A percentile compares a stretch with the other conserved stretches of the same genome.
Evolutionary conservation across 2,888 invertebrate species (phyloP).

Genomic region (Thereva nobilitata): DNA sequence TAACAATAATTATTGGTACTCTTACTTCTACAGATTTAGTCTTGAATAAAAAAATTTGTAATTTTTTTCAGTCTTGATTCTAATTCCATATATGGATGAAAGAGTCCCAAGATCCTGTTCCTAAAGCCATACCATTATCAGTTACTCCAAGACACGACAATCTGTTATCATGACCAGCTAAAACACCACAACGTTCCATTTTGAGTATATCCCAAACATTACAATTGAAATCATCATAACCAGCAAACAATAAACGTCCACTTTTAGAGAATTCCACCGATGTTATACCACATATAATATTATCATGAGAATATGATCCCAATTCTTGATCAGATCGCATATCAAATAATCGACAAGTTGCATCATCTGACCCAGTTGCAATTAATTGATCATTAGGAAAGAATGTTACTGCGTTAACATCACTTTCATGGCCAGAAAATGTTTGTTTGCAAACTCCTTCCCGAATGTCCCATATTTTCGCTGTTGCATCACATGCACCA

Average conservation of each 20-base stretch:
- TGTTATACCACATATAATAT: constrained; percentile 98
- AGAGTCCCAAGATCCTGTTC: constrained; percentile 94
- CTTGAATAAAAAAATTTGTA: no score
- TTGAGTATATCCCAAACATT: constrained; percentile 99
- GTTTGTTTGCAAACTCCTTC: constrained; percentile 98
- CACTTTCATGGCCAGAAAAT: constrained; percentile 97
- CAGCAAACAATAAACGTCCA: constrained; percentile 89
- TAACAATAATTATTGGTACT: no score
- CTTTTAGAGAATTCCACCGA: constrained; percentile 96
- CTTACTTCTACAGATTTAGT: no score
- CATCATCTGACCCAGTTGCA: constrained; percentile 98
- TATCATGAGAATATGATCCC: constrained; percentile 98
- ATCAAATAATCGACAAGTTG: constrained; percentile 97
- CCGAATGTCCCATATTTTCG: constrained; percentile 97
- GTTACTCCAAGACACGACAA: constrained; percentile 97
- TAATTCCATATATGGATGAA: no score
- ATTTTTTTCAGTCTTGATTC: no score
- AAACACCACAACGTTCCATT: constrained; percentile 86
- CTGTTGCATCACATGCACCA: constrained; percentile 96
- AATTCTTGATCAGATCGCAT: constrained; percentile 98
- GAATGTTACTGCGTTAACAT: constrained; percentile 98
- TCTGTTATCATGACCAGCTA: constrained; percentile 98
- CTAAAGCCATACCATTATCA: constrained; percentile 98
- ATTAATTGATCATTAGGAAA: constrained; percentile 96
- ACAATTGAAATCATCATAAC: constrained; percentile 99